Percentiles rank a stretch among this genome's conserved stretches.
Evolutionary conservation across 37 sponge, comb jelly and placozoan species (phyloP).

Genomic region (Mnemiopsis leidyi): DNA sequence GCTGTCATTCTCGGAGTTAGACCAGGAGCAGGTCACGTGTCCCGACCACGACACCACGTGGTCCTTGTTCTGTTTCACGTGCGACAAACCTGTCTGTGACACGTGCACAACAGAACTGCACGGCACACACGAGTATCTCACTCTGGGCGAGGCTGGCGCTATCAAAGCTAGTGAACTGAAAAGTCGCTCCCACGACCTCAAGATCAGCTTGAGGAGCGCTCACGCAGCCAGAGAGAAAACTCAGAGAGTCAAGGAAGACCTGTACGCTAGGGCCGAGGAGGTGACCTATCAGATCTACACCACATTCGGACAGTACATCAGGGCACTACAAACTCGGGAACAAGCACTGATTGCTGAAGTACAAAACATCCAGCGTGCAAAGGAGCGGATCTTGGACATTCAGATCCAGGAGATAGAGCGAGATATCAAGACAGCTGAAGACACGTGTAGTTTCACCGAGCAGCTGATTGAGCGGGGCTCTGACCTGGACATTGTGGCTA

Average conservation of each 20-base stretch:
- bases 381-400: background rate
- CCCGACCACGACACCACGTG: background rate
- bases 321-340: background rate
- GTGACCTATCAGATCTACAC: slow-evolving; percentile 19
- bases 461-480: slow-evolving; percentile 16
- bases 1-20: background rate
- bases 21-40: background rate
- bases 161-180: slow-evolving; percentile 9
- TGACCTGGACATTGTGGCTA: background rate
- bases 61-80: slow-evolving; percentile 15
- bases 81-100: background rate
- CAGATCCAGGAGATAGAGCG: slow-evolving; percentile 38
- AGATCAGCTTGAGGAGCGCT: background rate
- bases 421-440: background rate
- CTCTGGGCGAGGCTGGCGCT: background rate
- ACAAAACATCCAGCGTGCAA: background rate
- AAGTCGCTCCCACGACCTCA: background rate
- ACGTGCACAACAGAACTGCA: slow-evolving; percentile 7
- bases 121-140: slow-evolving; percentile 1
- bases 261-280: background rate
- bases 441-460: background rate
- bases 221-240: background rate
- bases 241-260: background rate
- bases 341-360: slow-evolving; percentile 22
- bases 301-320: slow-evolving; percentile 7